phyloP scores from a whole-genome alignment of 2,113 vertebrate species.

The human region DNA sequence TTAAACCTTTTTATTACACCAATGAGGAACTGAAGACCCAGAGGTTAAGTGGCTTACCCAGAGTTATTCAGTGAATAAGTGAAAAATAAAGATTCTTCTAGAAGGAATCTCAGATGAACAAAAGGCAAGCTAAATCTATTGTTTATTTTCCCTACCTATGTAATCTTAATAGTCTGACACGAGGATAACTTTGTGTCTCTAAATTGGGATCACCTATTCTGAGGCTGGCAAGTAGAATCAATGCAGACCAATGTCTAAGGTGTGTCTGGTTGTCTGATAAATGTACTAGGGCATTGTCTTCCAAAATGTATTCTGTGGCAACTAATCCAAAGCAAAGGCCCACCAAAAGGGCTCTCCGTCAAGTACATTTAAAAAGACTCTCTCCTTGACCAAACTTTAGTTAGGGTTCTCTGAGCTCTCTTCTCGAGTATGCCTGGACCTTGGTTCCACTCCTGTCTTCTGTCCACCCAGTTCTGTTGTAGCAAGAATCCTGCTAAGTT shows the following conservation, averaged over 20 bases:
- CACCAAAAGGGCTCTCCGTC: background rate
- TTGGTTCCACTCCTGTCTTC: background rate
- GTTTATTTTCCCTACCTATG: background rate
- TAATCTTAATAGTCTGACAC: background rate
- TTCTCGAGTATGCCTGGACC: background rate
- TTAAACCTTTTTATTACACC: conserved; percentile 58
- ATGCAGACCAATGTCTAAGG: background rate
- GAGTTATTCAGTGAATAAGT: conserved; percentile 45
- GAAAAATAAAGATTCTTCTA: conserved; percentile 42
- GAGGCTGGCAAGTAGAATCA: background rate
- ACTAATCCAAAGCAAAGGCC: background rate
- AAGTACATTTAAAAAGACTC: background rate
- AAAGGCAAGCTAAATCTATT: background rate
- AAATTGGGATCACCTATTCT: background rate
- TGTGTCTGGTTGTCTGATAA: background rate
- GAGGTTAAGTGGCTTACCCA: conserved; percentile 52
- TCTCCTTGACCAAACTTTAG: background rate
- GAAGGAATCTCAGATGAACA: background rate
- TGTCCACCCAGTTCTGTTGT: background rate
- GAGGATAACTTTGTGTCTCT: background rate
- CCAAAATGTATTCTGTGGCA: background rate
- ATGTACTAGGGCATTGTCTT: background rate
- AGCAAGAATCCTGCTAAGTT: background rate
- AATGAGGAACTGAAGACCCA: conserved; percentile 44
- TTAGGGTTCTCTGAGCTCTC: background rate